phyloP scores from a whole-genome alignment of 2,113 vertebrate genomes.

The Bettongia penicillata region DNA sequence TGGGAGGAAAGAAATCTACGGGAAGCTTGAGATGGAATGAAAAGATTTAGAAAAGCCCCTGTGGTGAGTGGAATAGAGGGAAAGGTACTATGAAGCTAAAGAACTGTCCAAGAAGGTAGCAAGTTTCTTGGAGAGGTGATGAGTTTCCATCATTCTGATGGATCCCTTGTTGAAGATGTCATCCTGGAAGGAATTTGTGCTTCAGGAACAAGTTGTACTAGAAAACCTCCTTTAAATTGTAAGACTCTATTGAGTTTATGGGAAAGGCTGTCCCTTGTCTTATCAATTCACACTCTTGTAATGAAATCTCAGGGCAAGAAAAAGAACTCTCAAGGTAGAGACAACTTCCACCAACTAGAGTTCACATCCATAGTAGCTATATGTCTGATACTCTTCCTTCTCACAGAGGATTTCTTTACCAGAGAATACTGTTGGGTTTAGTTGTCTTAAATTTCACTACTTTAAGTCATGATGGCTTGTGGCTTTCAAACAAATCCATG shows the following conservation, averaged over 20 bases:
- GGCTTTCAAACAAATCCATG: not conserved
- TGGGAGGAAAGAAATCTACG: not conserved
- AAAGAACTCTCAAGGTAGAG: not conserved
- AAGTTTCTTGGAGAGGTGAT: not conserved
- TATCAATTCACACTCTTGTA: not conserved
- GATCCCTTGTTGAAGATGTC: not conserved
- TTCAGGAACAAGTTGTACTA: not conserved
- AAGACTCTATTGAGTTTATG: not conserved
- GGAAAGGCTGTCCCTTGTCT: not conserved
- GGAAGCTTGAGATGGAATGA: not conserved
- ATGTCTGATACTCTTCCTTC: constrained; percentile 2
- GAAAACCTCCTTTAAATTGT: not conserved
- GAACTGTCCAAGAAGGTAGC: not conserved
- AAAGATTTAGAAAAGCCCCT: not conserved
- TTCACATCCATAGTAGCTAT: not conserved
- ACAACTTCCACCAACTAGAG: not conserved
- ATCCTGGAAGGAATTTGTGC: not conserved
- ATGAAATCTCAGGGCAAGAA: not conserved
- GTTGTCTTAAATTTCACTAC: not conserved
- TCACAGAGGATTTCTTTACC: not conserved
- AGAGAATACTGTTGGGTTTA: not conserved
- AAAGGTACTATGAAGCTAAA: not conserved
- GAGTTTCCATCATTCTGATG: not conserved
- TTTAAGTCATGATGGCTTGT: constrained; percentile 6
- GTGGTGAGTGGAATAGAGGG: not conserved